Evolutionary conservation across 2,113 vertebrate genomes (phyloP).

Genomic region (Corapipo altera): DNA sequence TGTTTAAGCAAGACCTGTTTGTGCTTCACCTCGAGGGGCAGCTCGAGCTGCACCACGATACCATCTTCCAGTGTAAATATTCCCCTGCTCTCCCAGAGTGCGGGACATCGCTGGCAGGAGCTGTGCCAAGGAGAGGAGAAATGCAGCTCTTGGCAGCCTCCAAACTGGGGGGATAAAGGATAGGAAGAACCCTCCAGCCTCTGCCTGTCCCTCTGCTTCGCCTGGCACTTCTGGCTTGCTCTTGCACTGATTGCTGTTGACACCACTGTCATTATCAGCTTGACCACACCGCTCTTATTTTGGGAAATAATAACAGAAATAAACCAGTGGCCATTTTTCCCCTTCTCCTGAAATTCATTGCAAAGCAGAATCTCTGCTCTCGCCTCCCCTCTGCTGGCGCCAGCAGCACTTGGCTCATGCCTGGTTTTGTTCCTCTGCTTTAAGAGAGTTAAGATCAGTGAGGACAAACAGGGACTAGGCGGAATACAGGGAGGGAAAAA

Average conservation of each 20-base stretch:
- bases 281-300: rapidly evolving
- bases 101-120: rapidly evolving
- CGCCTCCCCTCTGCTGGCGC: conserved; percentile 58
- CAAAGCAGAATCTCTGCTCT: conserved; percentile 30
- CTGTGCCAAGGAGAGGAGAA: background rate
- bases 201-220: background rate
- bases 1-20: background rate
- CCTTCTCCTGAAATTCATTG: background rate
- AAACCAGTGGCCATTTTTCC: background rate
- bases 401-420: background rate
- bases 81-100: rapidly evolving
- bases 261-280: background rate
- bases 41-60: background rate
- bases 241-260: rapidly evolving
- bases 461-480: rapidly evolving
- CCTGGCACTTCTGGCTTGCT: rapidly evolving
- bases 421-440: background rate
- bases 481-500: background rate
- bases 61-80: background rate
- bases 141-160: background rate
- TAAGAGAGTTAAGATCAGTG: rapidly evolving
- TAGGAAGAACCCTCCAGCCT: background rate
- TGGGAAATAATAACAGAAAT: background rate
- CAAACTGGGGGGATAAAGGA: rapidly evolving
- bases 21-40: background rate